Percentiles rank a stretch among this genome's conserved stretches.
These are phyloP conservation scores for Tridacna gigas DNA, from an alignment of 2,888 invertebrate species.

Conservation along the genomic window DNA sequence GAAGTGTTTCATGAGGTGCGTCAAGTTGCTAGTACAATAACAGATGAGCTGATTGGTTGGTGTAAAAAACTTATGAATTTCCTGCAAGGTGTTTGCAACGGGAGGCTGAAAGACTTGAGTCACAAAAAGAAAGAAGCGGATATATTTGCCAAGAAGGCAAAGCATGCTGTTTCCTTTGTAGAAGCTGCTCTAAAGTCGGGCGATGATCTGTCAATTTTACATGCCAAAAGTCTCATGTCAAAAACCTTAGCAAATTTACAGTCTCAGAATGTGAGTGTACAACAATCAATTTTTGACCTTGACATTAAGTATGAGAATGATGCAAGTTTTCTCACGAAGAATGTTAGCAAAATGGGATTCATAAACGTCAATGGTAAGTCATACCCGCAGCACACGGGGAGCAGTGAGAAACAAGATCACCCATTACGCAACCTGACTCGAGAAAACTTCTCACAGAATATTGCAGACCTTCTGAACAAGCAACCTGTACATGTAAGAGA, in stretches of 20 bases:
- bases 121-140: slow-evolving; percentile 68
- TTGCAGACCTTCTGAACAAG: slow-evolving; percentile 53
- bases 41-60: slow-evolving; percentile 89
- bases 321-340: slow-evolving; percentile 69
- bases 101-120: slow-evolving; percentile 58
- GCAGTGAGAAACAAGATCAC: not conserved
- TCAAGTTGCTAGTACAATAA: slow-evolving; percentile 88
- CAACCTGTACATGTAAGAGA: slow-evolving; percentile 51
- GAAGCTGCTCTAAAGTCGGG: slow-evolving; percentile 89
- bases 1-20: slow-evolving; percentile 92
- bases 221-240: slow-evolving; percentile 77
- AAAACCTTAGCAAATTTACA: slow-evolving; percentile 77
- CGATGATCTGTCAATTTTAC: slow-evolving; percentile 79
- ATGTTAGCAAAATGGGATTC: slow-evolving; percentile 73
- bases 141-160: slow-evolving; percentile 88
- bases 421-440: slow-evolving; percentile 31
- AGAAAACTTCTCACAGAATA: slow-evolving; percentile 50
- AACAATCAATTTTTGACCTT: slow-evolving; percentile 82
- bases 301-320: slow-evolving; percentile 76
- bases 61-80: slow-evolving; percentile 63
- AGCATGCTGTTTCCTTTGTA: slow-evolving; percentile 95
- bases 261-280: slow-evolving; percentile 76
- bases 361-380: slow-evolving; percentile 74
- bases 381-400: slow-evolving; percentile 63
- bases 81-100: slow-evolving; percentile 62